These are phyloP conservation scores for Tinea pellionella DNA, from an alignment of 2,888 invertebrate genomes.

Conservation along the genomic window DNA sequence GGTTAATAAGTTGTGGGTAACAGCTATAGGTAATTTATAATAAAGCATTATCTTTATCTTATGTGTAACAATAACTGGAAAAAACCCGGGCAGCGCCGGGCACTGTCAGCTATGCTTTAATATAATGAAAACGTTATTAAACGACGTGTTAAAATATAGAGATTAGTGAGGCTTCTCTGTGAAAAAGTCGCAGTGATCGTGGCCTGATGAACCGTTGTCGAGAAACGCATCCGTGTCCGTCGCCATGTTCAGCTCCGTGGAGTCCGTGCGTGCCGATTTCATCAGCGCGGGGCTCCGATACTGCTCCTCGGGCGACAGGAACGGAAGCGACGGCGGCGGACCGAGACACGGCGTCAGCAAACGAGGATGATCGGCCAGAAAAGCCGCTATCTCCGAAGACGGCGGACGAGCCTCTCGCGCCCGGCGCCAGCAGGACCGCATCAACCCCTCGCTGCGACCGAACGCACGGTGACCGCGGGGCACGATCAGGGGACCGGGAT, in stretches of 20 bases:
- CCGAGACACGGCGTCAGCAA: slow-evolving; percentile 84
- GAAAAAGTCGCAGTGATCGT: not conserved
- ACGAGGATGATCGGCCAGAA: slow-evolving; percentile 80
- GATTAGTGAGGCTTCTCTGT: not conserved
- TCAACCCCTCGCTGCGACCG: slow-evolving; percentile 74
- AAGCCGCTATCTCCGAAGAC: slow-evolving; percentile 84
- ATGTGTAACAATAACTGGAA: too few relatives aligned
- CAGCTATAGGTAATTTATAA: too few relatives aligned
- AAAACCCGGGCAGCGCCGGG: too few relatives aligned
- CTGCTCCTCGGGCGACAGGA: not conserved
- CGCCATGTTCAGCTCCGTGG: slow-evolving; percentile 25
- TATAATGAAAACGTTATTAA: too few relatives aligned
- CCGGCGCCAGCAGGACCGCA: slow-evolving; percentile 83
- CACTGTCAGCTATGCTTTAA: too few relatives aligned
- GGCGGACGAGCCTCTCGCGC: slow-evolving; percentile 78
- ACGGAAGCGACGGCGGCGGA: slow-evolving; percentile 55
- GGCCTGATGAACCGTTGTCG: not conserved
- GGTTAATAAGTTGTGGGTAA: too few relatives aligned
- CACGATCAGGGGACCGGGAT: not conserved
- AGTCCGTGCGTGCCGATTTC: slow-evolving; percentile 7
- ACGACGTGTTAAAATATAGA: too few relatives aligned
- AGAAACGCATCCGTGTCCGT: slow-evolving; percentile 30
- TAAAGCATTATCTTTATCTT: too few relatives aligned
- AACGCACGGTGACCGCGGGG: not conserved
- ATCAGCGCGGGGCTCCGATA: not conserved